These are phyloP conservation scores for Drosophila elegans DNA, from an alignment of 1,140 invertebrate genomes.

Conservation along the genomic window DNA sequence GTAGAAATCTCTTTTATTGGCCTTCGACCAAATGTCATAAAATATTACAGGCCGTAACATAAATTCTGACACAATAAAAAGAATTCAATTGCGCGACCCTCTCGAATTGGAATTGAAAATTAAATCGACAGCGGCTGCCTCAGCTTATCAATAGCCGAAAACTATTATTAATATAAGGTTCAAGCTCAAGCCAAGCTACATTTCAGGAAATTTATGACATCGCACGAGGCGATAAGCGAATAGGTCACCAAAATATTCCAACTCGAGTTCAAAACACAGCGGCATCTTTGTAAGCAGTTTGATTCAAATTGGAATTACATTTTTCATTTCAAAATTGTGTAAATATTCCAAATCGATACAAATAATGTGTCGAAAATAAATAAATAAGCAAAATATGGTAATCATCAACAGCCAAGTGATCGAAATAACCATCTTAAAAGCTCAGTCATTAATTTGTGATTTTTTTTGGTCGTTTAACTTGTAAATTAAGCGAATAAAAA, in stretches of 20 bases:
- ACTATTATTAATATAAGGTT: slow-evolving; percentile 52
- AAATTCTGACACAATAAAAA: slow-evolving; percentile 39
- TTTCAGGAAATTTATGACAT: slow-evolving; percentile 64
- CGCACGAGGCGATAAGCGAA: slow-evolving; percentile 56
- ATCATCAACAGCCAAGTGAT: slow-evolving; percentile 33
- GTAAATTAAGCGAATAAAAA: slow-evolving; percentile 43
- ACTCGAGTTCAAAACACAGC: slow-evolving; percentile 5
- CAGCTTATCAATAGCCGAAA: slow-evolving; percentile 56
- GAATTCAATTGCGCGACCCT: slow-evolving; percentile 27
- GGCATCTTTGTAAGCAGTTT: slow-evolving; percentile 34
- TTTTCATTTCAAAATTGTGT: slow-evolving; percentile 70
- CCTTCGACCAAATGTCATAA: slow-evolving; percentile 48
- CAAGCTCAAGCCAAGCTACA: slow-evolving; percentile 64
- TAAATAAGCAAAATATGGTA: slow-evolving; percentile 42
- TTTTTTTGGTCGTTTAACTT: slow-evolving; percentile 35
- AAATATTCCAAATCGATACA: slow-evolving; percentile 65
- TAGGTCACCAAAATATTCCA: slow-evolving; percentile 18
- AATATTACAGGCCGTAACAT: slow-evolving; percentile 48
- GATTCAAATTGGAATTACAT: slow-evolving; percentile 72
- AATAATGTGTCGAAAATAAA: slow-evolving; percentile 75
- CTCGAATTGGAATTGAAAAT: slow-evolving; percentile 39
- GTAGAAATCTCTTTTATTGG: slow-evolving; percentile 16
- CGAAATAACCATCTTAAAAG: slow-evolving; percentile 42
- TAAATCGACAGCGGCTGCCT: slow-evolving; percentile 28
- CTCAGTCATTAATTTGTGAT: slow-evolving; percentile 58